phyloP scores from a whole-genome alignment of 92 coral and sea anemone genomes.

The Actinostola sp. region DNA sequence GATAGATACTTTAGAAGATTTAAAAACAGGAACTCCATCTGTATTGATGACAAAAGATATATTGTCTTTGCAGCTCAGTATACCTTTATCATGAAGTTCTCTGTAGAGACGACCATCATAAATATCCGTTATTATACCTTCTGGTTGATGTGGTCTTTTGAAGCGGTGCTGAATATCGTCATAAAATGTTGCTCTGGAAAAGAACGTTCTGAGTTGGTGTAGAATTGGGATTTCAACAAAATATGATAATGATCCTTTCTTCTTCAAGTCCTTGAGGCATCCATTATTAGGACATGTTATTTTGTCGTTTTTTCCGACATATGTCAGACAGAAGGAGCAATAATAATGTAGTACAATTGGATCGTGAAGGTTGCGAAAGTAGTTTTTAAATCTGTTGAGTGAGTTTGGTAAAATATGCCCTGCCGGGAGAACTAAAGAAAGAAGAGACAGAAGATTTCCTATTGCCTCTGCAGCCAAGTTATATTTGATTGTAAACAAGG shows the following conservation, averaged over 20 bases:
- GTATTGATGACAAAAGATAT: slow-evolving; percentile 62
- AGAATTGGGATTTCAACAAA: slow-evolving; percentile 60
- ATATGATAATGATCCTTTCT: slow-evolving; percentile 27
- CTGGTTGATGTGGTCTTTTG: slow-evolving; percentile 28
- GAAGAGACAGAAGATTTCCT: slow-evolving; percentile 32
- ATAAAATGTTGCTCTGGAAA: slow-evolving; percentile 44
- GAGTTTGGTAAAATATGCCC: slow-evolving; percentile 46
- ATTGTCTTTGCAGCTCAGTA: slow-evolving; percentile 41
- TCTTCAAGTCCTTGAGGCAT: slow-evolving; percentile 47
- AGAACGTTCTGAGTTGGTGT: slow-evolving; percentile 43
- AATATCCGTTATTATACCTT: slow-evolving; percentile 46
- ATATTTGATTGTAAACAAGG: slow-evolving; percentile 52
- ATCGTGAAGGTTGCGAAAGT: slow-evolving; percentile 43
- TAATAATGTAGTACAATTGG: slow-evolving; percentile 57
- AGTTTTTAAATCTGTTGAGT: slow-evolving; percentile 42
- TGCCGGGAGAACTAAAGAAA: slow-evolving; percentile 52
- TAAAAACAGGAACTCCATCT: slow-evolving; percentile 77
- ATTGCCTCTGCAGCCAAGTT: slow-evolving; percentile 64
- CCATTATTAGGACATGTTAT: slow-evolving; percentile 50
- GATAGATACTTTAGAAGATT: slow-evolving; percentile 73
- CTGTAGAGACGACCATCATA: slow-evolving; percentile 67
- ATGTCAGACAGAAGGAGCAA: slow-evolving; percentile 52
- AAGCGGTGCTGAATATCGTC: slow-evolving; percentile 61
- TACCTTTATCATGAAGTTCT: slow-evolving; percentile 40
- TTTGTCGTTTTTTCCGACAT: slow-evolving; percentile 17